phyloP scores from a whole-genome alignment of 92 coral and sea anemone genomes.

The Epizoanthus illoricatus region DNA sequence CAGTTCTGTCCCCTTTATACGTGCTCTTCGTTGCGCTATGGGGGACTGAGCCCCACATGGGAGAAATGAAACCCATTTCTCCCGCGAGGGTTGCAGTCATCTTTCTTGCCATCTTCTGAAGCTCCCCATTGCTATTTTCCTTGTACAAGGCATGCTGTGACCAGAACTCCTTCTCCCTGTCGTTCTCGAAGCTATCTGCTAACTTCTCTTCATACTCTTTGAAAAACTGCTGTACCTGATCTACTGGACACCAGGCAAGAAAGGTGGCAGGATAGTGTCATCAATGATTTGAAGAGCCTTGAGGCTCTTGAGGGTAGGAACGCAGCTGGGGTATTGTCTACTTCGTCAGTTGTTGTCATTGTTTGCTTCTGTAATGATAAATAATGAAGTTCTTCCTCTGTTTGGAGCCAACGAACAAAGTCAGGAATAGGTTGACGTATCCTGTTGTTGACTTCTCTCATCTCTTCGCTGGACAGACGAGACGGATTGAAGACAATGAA shows the following conservation, averaged over 20 bases:
- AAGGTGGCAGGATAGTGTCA: not conserved
- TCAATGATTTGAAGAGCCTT: conserved; percentile 26
- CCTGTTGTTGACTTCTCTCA: not conserved
- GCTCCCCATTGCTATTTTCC: not conserved
- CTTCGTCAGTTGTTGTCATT: not conserved
- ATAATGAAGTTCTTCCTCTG: conserved; percentile 42
- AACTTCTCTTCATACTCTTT: conserved; percentile 3
- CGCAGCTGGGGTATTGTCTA: conserved; percentile 37
- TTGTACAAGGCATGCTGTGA: conserved; percentile 17
- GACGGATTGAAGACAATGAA: conserved; percentile 38
- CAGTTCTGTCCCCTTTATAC: too few relatives aligned
- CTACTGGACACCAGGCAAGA: conserved; percentile 37
- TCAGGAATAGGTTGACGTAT: conserved; percentile 49
- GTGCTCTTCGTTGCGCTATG: too few relatives aligned
- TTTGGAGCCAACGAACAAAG: conserved; percentile 32
- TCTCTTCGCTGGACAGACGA: conserved; percentile 3
- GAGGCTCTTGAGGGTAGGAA: conserved; percentile 37
- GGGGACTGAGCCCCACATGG: too few relatives aligned
- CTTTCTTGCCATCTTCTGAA: not conserved
- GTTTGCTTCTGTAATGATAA: conserved; percentile 34
- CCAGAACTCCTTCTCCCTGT: conserved; percentile 19
- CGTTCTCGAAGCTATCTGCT: conserved; percentile 3
- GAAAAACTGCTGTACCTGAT: conserved; percentile 14
- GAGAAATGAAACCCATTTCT: too few relatives aligned
- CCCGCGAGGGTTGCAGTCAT: too few relatives aligned